phyloP scores from a whole-genome alignment of 2,888 invertebrate species.

The Allophyes oxyacanthae region DNA sequence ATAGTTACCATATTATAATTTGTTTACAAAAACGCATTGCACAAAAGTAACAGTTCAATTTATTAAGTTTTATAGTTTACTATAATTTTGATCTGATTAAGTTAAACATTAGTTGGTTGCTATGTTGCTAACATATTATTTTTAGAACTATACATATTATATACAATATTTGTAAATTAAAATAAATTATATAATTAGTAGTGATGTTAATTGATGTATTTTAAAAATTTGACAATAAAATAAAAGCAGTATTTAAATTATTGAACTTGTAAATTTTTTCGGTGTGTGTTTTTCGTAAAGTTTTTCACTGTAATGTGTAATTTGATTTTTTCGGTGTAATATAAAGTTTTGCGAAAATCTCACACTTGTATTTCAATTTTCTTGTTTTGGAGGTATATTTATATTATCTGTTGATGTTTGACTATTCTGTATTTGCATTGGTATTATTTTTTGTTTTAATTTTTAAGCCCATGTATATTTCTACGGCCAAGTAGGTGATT shows the following conservation, averaged over 20 bases:
- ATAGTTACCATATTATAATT: conserved; percentile 72
- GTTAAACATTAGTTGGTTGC: conserved; percentile 61
- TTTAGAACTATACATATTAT: conserved; percentile 54
- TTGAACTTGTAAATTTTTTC: conserved; percentile 62
- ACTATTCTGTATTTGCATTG: conserved; percentile 82
- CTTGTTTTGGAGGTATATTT: conserved; percentile 81
- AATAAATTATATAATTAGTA: conserved; percentile 58
- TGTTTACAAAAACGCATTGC: conserved; percentile 65
- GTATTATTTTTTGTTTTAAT: conserved; percentile 83
- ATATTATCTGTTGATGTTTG: conserved; percentile 86
- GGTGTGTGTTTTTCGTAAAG: conserved; percentile 34
- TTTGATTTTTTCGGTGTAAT: conserved; percentile 52
- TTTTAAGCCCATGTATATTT: conserved; percentile 75
- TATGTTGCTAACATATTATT: conserved; percentile 61
- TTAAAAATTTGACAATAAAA: conserved; percentile 86
- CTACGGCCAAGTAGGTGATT: conserved; percentile 73
- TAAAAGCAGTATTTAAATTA: conserved; percentile 87
- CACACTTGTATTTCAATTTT: conserved; percentile 61
- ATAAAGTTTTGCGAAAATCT: conserved; percentile 40
- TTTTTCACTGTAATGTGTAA: conserved; percentile 58
- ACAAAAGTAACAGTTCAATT: conserved; percentile 76
- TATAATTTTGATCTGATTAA: conserved; percentile 62
- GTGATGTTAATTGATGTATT: conserved; percentile 74
- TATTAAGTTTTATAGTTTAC: conserved; percentile 60
- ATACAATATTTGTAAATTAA: conserved; percentile 61